Base-by-base conservation (phyloP, 2,797 vertebrate species). In the Hyperoplus lanceolatus region DNA sequence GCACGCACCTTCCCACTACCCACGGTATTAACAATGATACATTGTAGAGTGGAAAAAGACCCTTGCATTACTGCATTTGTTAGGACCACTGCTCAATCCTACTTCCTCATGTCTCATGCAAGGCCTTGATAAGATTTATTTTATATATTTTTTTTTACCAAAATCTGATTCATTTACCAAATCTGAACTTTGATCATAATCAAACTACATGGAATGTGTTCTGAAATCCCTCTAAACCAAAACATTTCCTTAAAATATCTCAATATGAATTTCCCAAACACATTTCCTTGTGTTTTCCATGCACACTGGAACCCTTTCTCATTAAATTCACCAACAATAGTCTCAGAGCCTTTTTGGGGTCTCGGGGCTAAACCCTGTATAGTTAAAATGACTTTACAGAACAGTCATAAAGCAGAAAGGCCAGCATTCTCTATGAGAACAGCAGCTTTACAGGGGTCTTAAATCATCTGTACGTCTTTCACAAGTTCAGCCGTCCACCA, bases 311-410 rank as follows among this genome's bases (percentile, higher is more conserved):
- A 41, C 16, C 16, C 11, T 11, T 58, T 71, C 61, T 83, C 78
- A 51, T 84, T 53, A 81, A 87, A 56, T 45, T 58, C 18, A 43
- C 4, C 56, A 57, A 43, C 82, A 84, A 59, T 59, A 39, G 57
- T 56, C 11, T 50, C 12, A 1, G 62, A 63, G 38, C 43, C 14
- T 75, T 86, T 29, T 70, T 61, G 61, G 6, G 75, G 18, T 79
- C 55, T 54, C 15, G 2, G 8, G 16, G 18, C 39, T 48, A n/a
- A 41, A 21, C 68, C 57, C 55, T 70, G 46, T 69, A 18, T 39
- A 43, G 50, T 72, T 73, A 29, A 29, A 79, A 75, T 77, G n/a
- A 74, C 71, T 87, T 83, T 68, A 88, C 70, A 79, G 60, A 64
- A 16, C 2, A 15, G 69, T 61, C 67, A 80, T 79, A 80, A 87